Conservation (phyloP, 2,113 vertebrate genomes). For the Epinephelus moara region DNA sequence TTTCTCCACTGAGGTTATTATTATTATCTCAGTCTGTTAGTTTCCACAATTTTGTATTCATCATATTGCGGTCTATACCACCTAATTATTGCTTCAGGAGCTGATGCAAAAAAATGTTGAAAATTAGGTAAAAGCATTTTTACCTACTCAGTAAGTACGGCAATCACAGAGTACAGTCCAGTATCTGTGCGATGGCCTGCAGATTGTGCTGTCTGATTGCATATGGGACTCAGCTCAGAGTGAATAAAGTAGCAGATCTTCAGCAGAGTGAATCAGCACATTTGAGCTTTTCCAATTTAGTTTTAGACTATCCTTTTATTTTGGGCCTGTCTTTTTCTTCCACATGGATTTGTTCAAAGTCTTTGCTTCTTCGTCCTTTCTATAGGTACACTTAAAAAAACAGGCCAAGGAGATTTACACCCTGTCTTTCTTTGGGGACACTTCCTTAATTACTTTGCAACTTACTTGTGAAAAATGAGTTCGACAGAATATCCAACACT, state of each 20-base stretch:
- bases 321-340: conserved; percentile 23
- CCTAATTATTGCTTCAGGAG: conserved; percentile 1
- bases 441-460: conserved; percentile 41
- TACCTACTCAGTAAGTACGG: conserved; percentile 1
- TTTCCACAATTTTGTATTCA: conserved; percentile 8
- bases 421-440: conserved; percentile 9
- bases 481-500: neutral
- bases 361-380: conserved; percentile 45
- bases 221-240: conserved; percentile 20
- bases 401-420: conserved; percentile 16
- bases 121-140: conserved; percentile 27
- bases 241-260: conserved; percentile 46
- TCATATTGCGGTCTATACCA: neutral
- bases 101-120: neutral
- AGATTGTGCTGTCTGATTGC: conserved; percentile 44
- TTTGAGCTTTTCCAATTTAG: conserved; percentile 55
- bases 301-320: conserved; percentile 48
- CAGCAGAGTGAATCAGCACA: conserved; percentile 52
- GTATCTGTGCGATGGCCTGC: conserved; percentile 28
- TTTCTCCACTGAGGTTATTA: conserved; percentile 27
- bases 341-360: conserved; percentile 37
- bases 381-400: neutral
- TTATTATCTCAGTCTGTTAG: conserved; percentile 14
- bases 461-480: neutral
- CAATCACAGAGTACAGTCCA: conserved; percentile 3